Conservation (phyloP, 2,113 vertebrate species). For the Corythoichthys haematopterus region DNA sequence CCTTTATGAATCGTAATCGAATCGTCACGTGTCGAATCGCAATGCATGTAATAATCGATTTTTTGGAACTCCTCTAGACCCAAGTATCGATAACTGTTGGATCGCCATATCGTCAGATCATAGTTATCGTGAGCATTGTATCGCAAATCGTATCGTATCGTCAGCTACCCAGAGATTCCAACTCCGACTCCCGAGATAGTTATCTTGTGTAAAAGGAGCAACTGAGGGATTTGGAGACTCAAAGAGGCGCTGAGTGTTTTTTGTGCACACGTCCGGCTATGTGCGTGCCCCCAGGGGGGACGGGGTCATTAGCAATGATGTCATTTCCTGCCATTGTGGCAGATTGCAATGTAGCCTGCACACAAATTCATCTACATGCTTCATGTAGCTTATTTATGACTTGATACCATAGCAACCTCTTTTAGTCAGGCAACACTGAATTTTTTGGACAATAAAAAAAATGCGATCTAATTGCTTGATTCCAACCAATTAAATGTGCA, state of each 20-base stretch:
- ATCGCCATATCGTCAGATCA: no score
- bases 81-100: no score
- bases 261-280: conserved; percentile 8
- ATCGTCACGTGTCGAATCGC: no score
- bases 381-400: background rate
- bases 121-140: no score
- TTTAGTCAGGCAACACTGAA: background rate
- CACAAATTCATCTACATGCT: background rate
- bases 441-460: no score
- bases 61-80: no score
- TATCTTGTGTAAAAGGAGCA: background rate
- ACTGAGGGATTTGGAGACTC: background rate
- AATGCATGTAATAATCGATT: no score
- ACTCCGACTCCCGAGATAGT: background rate
- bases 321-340: conserved; percentile 63
- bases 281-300: conserved; percentile 24
- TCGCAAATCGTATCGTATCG: no score
- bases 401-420: background rate
- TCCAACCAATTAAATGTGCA: conserved; percentile 29
- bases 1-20: no score
- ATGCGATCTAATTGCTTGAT: conserved; percentile 19
- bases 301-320: conserved; percentile 47
- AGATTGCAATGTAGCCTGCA: conserved; percentile 18
- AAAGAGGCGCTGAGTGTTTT: conserved; percentile 1
- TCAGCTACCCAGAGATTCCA: no score